Conservation (phyloP, 2,888 invertebrate species). For the Drosophila affinis region DNA sequence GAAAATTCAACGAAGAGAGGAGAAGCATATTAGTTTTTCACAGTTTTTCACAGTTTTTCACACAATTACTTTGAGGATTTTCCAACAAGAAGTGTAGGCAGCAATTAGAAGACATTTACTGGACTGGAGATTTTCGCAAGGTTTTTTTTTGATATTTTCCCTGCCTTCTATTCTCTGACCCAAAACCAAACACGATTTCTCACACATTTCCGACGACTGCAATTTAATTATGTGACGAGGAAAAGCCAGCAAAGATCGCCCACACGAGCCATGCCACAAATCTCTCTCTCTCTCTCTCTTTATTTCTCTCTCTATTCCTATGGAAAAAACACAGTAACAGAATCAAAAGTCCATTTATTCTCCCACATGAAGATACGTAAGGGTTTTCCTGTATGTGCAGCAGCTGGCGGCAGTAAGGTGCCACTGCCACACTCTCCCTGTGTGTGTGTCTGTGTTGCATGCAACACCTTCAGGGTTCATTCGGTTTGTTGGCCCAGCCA, state of each 20-base stretch:
- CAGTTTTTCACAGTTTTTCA: not conserved
- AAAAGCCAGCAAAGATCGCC: not conserved
- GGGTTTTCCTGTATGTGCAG: not conserved
- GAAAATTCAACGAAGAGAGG: not conserved
- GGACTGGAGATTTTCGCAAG: too few species aligned
- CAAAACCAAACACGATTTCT: conserved; percentile 38
- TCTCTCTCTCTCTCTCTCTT: not conserved
- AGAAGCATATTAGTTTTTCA: not conserved
- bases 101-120: not conserved
- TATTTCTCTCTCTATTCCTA: not conserved
- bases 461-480: conserved; percentile 39
- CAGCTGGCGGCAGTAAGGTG: not conserved
- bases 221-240: conserved; percentile 28
- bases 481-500: conserved; percentile 39
- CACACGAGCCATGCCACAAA: conserved; percentile 21
- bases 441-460: conserved; percentile 1
- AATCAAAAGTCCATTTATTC: conserved; percentile 15
- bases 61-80: not conserved
- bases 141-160: not conserved
- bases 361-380: not conserved
- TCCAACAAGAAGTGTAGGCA: not conserved
- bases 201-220: conserved; percentile 18
- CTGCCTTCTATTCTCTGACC: not conserved
- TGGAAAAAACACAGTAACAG: not conserved
- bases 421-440: not conserved